Evolutionary conservation across 92 coral and sea anemone genomes (phyloP).

Genomic region (Desmophyllum pertusum): DNA sequence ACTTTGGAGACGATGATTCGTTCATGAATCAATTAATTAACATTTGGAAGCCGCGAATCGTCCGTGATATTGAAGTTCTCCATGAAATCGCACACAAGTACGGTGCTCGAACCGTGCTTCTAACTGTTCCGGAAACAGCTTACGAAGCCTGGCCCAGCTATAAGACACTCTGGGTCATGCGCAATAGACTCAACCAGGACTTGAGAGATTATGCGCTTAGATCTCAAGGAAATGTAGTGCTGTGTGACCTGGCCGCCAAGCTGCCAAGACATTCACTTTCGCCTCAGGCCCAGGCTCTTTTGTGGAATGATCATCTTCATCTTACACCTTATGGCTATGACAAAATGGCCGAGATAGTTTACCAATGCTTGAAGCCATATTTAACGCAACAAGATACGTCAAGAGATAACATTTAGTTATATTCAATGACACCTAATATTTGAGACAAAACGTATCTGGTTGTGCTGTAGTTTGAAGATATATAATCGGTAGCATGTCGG

Average conservation of each 20-base stretch:
- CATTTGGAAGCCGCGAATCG: slow-evolving; percentile 95
- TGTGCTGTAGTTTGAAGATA: too few relatives aligned
- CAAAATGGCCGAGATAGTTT: slow-evolving; percentile 87
- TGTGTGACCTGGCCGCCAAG: slow-evolving; percentile 88
- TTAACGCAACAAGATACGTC: slow-evolving; percentile 22
- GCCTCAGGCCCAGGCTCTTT: slow-evolving; percentile 68
- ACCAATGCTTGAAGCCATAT: slow-evolving; percentile 85
- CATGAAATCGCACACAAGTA: slow-evolving; percentile 85
- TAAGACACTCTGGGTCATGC: slow-evolving; percentile 89
- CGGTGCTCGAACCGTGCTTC: slow-evolving; percentile 88
- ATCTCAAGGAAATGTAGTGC: slow-evolving; percentile 85
- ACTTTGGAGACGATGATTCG: slow-evolving; percentile 97
- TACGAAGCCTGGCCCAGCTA: slow-evolving; percentile 96
- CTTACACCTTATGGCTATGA: slow-evolving; percentile 90
- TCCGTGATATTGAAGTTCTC: slow-evolving; percentile 79
- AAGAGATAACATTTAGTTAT: background rate
- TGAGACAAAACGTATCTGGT: too few relatives aligned
- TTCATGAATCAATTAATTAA: slow-evolving; percentile 89
- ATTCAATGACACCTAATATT: background rate
- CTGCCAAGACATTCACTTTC: slow-evolving; percentile 87
- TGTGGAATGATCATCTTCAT: slow-evolving; percentile 97
- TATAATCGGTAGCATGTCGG: too few relatives aligned
- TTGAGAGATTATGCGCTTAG: slow-evolving; percentile 78
- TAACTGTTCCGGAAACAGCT: slow-evolving; percentile 97
- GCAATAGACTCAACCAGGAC: slow-evolving; percentile 80